Evolutionary conservation across 2,888 invertebrate species (phyloP).

Genomic region (Zaprionus bogoriensis): DNA sequence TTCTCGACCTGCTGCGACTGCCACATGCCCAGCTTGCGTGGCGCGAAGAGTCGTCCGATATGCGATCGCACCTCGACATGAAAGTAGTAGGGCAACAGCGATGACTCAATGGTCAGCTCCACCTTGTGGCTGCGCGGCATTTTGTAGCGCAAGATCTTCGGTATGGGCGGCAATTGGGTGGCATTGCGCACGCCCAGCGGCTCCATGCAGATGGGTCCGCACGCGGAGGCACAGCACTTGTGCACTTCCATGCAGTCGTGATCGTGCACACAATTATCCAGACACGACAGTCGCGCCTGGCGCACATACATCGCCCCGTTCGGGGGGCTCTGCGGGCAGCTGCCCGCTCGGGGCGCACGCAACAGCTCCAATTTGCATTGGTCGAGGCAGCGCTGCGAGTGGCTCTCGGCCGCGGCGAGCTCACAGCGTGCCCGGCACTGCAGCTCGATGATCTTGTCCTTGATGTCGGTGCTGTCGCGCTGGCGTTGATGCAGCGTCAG

Average conservation of each 20-base stretch:
- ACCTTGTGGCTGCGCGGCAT: constrained; percentile 83
- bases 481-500: constrained; percentile 53
- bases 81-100: constrained; percentile 73
- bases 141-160: constrained; percentile 85
- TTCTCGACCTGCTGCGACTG: constrained; percentile 80
- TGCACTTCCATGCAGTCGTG: constrained; percentile 87
- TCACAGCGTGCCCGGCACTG: constrained; percentile 80
- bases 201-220: constrained; percentile 88
- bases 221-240: constrained; percentile 87
- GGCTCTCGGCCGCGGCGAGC: constrained; percentile 21
- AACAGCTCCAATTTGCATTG: constrained; percentile 75
- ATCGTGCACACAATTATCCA: constrained; percentile 83
- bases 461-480: constrained; percentile 72
- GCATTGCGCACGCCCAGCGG: constrained; percentile 84
- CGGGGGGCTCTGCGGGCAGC: constrained; percentile 68
- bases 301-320: constrained; percentile 29
- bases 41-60: constrained; percentile 86
- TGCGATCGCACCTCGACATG: constrained; percentile 88
- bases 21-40: constrained; percentile 87
- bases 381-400: constrained; percentile 61
- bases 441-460: constrained; percentile 80
- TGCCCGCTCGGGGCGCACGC: constrained; percentile 75
- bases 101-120: constrained; percentile 84
- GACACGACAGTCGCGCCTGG: constrained; percentile 70
- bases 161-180: constrained; percentile 86